Base-by-base conservation (phyloP, 1,140 invertebrate species). In the Protaetia brevitarsis region DNA sequence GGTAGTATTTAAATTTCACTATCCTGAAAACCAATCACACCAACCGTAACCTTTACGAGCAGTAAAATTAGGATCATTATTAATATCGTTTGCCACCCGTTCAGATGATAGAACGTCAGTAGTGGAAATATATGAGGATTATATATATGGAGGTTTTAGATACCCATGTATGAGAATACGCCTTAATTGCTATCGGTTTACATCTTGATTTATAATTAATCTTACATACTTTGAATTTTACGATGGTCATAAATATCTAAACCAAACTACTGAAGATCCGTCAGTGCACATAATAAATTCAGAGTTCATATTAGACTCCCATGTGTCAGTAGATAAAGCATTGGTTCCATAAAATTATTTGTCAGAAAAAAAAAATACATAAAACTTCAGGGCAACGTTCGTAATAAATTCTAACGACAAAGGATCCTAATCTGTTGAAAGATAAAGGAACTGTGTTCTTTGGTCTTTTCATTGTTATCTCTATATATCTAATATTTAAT, bases 291-390 rank as follows among this genome's bases (percentile, higher is more conserved):
- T 37, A 37, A 37, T 37, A 37, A 37, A 37, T 37, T 4, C 34
- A 16, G 34, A 37, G 3, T 51, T 19, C 3, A 21, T 51, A 51
- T 51, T 51, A 51, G 6, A 51, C 4, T 19, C 41, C 41, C 41
- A 51, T 51, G 19, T 65, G 64, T 65, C 59, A 51, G 30, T 13
- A 59, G 30, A 65, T 36, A 65, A 60, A 45, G 60, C 28, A 60
- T 45, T 34, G 64, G 28, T 23, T 23, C 8, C 30, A 37, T 65
- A 41, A 37, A 65, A 60, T 65, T 60, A 60, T 65, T 65, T 65
- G 64, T 65, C 64, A 59, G 31, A 10, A 7, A 28, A n/a, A n/a
- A n/a, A 60, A 31, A 34, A 26, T 56, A 34, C 16, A 59, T 56
- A 41, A 37, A 63, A 63, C 21, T 63, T 34, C 11, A 29, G 31